phyloP scores from a whole-genome alignment of 2,888 invertebrate genomes.

The Conus canariensis region DNA sequence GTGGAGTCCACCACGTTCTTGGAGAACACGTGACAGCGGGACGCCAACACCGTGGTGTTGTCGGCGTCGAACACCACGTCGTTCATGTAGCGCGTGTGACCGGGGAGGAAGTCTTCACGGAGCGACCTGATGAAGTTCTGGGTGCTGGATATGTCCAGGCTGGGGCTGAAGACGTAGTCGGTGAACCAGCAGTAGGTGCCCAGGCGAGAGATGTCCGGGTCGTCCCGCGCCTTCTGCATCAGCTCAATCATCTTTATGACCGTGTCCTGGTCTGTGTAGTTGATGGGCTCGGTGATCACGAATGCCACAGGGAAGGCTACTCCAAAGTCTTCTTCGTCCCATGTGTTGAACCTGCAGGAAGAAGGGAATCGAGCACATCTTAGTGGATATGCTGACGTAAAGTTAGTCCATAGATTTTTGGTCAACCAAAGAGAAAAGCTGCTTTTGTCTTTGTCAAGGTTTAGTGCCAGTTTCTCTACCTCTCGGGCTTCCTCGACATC shows the following conservation, averaged over 20 bases:
- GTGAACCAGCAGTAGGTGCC: constrained; percentile 52
- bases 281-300: constrained; percentile 47
- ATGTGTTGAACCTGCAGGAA: constrained; percentile 49
- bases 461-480: too few relatives aligned
- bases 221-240: constrained; percentile 36
- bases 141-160: constrained; percentile 41
- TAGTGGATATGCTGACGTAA: too few relatives aligned
- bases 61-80: constrained; percentile 55
- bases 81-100: constrained; percentile 44
- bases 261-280: constrained; percentile 45
- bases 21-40: constrained; percentile 75
- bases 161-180: constrained; percentile 39
- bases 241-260: constrained; percentile 40
- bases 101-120: constrained; percentile 40
- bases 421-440: too few relatives aligned
- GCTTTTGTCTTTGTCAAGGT: too few relatives aligned
- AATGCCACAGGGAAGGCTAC: constrained; percentile 52
- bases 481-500: too few relatives aligned
- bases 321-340: constrained; percentile 46
- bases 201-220: constrained; percentile 39
- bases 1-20: constrained; percentile 82
- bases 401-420: too few relatives aligned
- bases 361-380: constrained; percentile 49
- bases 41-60: constrained; percentile 85
- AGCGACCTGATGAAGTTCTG: constrained; percentile 45